A percentile compares a stretch with the other conserved stretches of the same genome.
These are phyloP conservation scores for Heliocidaris erythrogramma DNA, from an alignment of 35 echinoderm and acorn worm genomes.

Conservation along the genomic window DNA sequence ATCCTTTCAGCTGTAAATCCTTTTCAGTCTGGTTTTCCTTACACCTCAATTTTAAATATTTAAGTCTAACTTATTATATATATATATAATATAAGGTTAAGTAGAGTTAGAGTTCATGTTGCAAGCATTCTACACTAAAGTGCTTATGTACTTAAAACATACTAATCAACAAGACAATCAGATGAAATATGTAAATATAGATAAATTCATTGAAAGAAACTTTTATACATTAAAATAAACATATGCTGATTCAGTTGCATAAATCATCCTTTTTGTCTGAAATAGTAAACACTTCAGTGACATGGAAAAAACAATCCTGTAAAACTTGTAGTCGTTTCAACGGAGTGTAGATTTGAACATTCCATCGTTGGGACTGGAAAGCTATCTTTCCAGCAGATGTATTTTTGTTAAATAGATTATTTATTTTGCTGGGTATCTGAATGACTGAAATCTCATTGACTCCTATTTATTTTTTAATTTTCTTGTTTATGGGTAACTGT, in stretches of 20 bases:
- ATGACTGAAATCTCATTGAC: neutral
- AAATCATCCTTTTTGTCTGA: neutral
- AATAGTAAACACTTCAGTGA: neutral
- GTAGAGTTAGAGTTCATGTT: neutral
- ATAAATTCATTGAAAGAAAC: neutral
- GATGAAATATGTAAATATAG: neutral
- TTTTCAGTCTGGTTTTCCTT: neutral
- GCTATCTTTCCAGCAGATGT: neutral
- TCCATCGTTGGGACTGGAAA: neutral
- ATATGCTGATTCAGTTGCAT: neutral
- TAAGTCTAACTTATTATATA: neutral
- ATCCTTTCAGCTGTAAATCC: neutral
- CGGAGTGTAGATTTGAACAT: neutral
- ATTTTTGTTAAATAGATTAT: neutral
- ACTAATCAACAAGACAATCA: neutral
- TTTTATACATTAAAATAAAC: neutral
- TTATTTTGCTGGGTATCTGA: neutral
- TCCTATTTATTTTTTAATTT: neutral
- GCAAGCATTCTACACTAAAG: neutral
- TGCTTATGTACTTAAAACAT: neutral
- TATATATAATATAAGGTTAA: neutral
- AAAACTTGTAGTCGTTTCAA: neutral
- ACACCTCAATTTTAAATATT: neutral
- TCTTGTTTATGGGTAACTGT: neutral
- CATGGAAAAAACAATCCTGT: neutral